Evolutionary conservation across 2,888 invertebrate genomes (phyloP).

Genomic region (Drosophila hawaiiensis): DNA sequence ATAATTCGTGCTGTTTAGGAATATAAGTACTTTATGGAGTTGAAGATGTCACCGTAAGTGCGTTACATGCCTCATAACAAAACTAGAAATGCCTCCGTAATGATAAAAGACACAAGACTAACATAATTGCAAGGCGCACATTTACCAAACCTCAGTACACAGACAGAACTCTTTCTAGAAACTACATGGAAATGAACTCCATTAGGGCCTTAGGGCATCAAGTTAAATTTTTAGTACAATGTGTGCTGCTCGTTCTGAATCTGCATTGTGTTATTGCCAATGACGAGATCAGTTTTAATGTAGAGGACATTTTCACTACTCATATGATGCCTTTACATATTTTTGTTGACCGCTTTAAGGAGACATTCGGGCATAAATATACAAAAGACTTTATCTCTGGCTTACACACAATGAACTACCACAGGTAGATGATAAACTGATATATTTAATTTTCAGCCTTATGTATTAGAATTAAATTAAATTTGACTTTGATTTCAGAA

Average conservation of each 20-base stretch:
- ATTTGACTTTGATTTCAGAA: conserved; percentile 11
- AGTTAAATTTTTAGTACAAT: conserved; percentile 4
- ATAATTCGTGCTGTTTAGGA: neutral
- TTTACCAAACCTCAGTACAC: conserved; percentile 15
- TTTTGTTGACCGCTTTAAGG: conserved; percentile 20
- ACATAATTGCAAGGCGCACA: neutral
- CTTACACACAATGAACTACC: conserved; percentile 42
- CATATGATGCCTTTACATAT: conserved; percentile 46
- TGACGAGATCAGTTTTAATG: conserved; percentile 30
- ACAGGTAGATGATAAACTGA: conserved; percentile 34
- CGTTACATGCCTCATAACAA: neutral
- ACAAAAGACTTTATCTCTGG: conserved; percentile 26
- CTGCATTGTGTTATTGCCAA: neutral
- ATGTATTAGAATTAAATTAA: neutral
- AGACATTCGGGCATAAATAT: conserved; percentile 1
- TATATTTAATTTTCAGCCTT: neutral
- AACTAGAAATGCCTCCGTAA: neutral
- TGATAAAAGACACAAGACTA: neutral
- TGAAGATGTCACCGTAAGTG: neutral
- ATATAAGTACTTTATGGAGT: neutral
- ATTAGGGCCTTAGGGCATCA: neutral
- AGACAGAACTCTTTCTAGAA: conserved; percentile 8
- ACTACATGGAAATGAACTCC: conserved; percentile 5
- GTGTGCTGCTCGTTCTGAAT: neutral
- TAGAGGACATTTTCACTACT: conserved; percentile 47